phyloP scores from a whole-genome alignment of 2,113 vertebrate species.

The Labeo catla region DNA sequence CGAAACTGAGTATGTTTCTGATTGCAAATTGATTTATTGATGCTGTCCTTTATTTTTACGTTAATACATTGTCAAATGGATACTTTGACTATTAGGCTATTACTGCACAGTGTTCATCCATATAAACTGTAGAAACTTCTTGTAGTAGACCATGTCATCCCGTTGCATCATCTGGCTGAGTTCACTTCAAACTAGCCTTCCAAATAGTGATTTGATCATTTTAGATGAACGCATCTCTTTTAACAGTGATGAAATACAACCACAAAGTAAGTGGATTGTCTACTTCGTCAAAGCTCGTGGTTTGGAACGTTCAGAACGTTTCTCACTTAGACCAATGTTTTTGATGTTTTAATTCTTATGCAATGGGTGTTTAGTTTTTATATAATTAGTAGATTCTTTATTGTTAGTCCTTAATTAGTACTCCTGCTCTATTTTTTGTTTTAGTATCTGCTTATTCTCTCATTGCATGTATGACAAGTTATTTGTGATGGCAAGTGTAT shows the following conservation, averaged over 20 bases:
- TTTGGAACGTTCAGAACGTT: background rate
- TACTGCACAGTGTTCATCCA: background rate
- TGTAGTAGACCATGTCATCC: constrained; percentile 39
- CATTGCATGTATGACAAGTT: background rate
- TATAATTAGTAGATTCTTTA: background rate
- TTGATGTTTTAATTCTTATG: background rate
- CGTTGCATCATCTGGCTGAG: constrained; percentile 51
- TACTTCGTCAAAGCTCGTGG: background rate
- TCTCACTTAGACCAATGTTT: background rate
- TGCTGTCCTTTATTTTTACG: background rate
- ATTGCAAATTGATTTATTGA: background rate
- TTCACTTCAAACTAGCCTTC: constrained; percentile 44
- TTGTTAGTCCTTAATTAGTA: background rate
- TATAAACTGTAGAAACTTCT: constrained; percentile 15
- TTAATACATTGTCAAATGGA: background rate
- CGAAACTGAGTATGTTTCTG: background rate
- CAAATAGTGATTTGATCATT: constrained; percentile 44
- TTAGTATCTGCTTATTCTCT: background rate
- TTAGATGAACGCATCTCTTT: constrained; percentile 29
- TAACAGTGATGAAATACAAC: constrained; percentile 50
- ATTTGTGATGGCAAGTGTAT: constrained; percentile 30
- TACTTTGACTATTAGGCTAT: constrained; percentile 18
- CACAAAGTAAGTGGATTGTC: constrained; percentile 29
- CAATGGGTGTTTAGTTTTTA: background rate
- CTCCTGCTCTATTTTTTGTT: background rate